phyloP scores from a whole-genome alignment of 2,888 invertebrate genomes.

The Zaprionus bogoriensis region DNA sequence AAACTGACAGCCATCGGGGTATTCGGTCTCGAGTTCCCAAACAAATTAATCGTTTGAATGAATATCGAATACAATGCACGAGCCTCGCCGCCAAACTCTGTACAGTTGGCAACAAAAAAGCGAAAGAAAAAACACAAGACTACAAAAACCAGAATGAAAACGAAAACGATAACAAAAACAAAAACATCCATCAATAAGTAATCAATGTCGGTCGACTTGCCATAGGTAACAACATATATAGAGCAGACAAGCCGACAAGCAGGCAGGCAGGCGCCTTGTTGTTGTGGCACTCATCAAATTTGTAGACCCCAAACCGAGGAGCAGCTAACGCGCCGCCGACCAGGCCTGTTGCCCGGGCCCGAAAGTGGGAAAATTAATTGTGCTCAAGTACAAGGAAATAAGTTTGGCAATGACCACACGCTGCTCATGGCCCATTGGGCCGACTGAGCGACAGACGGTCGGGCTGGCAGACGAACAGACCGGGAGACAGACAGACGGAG shows the following conservation, averaged over 20 bases:
- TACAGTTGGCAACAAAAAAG: conserved; percentile 53
- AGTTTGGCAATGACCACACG: conserved; percentile 65
- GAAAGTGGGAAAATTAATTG: conserved; percentile 40
- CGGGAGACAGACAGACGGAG: neutral
- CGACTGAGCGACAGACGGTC: no score
- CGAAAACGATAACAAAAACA: neutral
- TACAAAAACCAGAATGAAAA: neutral
- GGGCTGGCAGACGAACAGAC: neutral
- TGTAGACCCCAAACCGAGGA: conserved; percentile 16
- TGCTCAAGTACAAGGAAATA: conserved; percentile 66
- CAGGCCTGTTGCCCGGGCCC: conserved; percentile 34
- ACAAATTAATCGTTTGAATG: conserved; percentile 64
- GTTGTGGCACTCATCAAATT: conserved; percentile 47
- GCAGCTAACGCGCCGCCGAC: neutral
- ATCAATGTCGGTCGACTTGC: conserved; percentile 44
- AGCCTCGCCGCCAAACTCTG: neutral
- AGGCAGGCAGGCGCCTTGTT: conserved; percentile 6
- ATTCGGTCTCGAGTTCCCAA: conserved; percentile 45
- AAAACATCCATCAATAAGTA: conserved; percentile 50
- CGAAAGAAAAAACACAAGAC: conserved; percentile 1
- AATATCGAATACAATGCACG: conserved; percentile 58
- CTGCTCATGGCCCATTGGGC: conserved; percentile 23
- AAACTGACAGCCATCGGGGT: conserved; percentile 35
- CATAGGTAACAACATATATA: no score
- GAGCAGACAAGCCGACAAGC: no score